Conservation (phyloP, 2,113 vertebrate genomes). For the Oncorhynchus gorbuscha region DNA sequence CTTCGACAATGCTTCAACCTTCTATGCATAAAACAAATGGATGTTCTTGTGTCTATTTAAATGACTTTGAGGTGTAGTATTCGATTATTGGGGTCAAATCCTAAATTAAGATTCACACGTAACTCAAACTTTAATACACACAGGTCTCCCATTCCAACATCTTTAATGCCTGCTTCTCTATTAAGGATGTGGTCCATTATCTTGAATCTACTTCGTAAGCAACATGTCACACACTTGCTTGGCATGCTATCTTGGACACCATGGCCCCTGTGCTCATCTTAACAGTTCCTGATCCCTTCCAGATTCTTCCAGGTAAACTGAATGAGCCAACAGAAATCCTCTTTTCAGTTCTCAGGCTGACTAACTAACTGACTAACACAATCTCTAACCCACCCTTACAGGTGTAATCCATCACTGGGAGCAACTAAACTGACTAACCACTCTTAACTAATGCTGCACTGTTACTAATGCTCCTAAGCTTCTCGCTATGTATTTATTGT, state of each 20-base stretch:
- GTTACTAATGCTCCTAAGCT: not conserved
- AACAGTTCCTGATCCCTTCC: not conserved
- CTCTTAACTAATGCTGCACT: slow-evolving; percentile 19
- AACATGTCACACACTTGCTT: not conserved
- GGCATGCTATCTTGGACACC: not conserved
- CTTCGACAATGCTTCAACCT: too few species aligned
- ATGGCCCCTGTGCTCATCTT: not conserved
- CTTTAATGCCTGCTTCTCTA: too few species aligned
- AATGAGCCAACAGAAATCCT: slow-evolving; percentile 12
- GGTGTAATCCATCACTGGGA: not conserved
- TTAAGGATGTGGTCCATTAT: too few species aligned
- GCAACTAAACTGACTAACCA: not conserved
- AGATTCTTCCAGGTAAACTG: not conserved
- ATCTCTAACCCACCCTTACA: slow-evolving; percentile 13
- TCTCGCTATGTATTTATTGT: not conserved
- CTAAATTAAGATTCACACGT: too few species aligned
- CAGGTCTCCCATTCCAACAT: too few species aligned
- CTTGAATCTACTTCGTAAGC: too few species aligned
- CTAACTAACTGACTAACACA: slow-evolving; percentile 2
- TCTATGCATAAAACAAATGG: too few species aligned
- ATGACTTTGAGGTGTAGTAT: too few species aligned
- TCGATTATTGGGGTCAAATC: too few species aligned
- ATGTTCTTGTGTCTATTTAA: too few species aligned
- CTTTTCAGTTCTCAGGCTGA: not conserved
- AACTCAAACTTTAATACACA: too few species aligned